phyloP scores from a whole-genome alignment of 2,797 vertebrate species.

The Parotocinclus haroldoi region DNA sequence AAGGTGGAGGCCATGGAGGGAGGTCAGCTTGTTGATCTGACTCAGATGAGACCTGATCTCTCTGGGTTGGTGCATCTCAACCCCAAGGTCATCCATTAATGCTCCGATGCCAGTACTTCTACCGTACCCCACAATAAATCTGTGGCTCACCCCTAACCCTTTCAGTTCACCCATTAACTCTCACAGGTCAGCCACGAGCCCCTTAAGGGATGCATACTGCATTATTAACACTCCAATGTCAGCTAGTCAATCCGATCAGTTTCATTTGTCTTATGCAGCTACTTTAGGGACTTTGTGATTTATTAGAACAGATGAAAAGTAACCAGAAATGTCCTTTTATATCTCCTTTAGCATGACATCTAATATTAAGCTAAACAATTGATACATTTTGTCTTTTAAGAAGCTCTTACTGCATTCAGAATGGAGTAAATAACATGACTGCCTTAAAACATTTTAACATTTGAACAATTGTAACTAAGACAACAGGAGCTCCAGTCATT shows the following conservation, averaged over 20 bases:
- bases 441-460: no score
- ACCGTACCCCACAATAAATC: conserved; percentile 89
- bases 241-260: conserved; percentile 56
- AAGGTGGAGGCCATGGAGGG: conserved; percentile 87
- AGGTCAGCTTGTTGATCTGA: conserved; percentile 85
- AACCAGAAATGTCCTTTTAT: no score
- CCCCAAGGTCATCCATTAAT: conserved; percentile 99
- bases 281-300: conserved; percentile 18
- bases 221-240: conserved; percentile 78
- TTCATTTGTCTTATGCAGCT: conserved; percentile 22
- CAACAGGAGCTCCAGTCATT: no score
- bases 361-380: no score
- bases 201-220: conserved; percentile 67
- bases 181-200: conserved; percentile 75
- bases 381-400: no score
- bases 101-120: conserved; percentile 82
- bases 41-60: conserved; percentile 90
- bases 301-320: background rate
- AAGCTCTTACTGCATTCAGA: no score
- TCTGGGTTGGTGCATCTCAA: conserved; percentile 85
- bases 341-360: no score
- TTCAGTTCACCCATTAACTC: conserved; percentile 84
- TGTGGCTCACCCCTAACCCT: conserved; percentile 95
- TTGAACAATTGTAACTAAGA: no score
- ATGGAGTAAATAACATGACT: no score